Evolutionary conservation across 2,113 vertebrate genomes (phyloP), one percentile per base, ranked within the genome.

Genomic region (Poeciliopsis turrubarensis): DNA sequence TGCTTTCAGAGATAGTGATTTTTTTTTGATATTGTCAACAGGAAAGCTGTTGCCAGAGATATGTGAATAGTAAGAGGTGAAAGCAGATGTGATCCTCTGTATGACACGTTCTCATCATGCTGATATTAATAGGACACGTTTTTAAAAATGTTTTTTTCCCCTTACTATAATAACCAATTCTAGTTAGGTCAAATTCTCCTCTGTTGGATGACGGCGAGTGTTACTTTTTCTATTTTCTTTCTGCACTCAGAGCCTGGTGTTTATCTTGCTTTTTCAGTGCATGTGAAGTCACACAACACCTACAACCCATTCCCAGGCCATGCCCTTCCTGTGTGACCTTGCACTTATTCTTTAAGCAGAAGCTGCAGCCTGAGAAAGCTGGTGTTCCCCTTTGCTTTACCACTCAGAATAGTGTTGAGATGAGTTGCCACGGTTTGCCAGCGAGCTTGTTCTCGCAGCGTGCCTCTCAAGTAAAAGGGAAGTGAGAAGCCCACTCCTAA

Each of bases 291-390:
- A 64, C 74, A 63, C 73, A 22, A 66, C 37, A 77, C 75, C 65
- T 77, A 57, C 65, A 64, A n/a, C 61, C 62, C 67, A 39, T 89
- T 83, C 82, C 79, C 86, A 87, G 19, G 22, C 61, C 34, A 7
- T 89, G 86, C 83, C 86, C 86, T 89, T 92, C 89, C 86, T 66
- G 54, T 84, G 78, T 91, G 81, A 91, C 84, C 84, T 81, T 75
- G 78, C 78, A 79, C 41, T 84, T 75, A 31, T 75, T 89, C 70
- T 81, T 77, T 82, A 72, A 90, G 87, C 88, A 91, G 91, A 90
- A 91, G 91, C 88, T 83, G 30, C 81, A 88, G 86, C 81, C 86
- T 92, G 87, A 88, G 88, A 91, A 91, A 89, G 75, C 83, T 67
- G 27, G 29, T 73, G 77, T 89, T 92, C 81, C 87, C 60, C 75